phyloP scores from a whole-genome alignment of 2,888 invertebrate genomes.

The Argyra leucocephala region DNA sequence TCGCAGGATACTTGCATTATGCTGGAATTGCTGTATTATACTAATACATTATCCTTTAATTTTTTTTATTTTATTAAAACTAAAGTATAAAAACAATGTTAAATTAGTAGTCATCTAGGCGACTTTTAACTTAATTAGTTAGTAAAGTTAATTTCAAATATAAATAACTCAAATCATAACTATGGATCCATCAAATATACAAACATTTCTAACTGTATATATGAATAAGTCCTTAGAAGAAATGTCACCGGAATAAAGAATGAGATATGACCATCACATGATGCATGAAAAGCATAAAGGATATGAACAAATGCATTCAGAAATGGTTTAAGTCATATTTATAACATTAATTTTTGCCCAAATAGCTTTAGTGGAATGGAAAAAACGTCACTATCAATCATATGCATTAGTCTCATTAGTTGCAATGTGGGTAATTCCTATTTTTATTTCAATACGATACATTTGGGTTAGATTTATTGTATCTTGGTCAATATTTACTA shows the following conservation, averaged over 20 bases:
- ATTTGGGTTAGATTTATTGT: conserved; percentile 84
- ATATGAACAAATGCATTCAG: conserved; percentile 96
- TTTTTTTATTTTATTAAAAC: background rate
- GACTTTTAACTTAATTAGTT: background rate
- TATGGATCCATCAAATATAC: background rate
- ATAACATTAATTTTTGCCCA: conserved; percentile 82
- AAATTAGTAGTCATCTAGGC: background rate
- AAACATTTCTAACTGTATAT: conserved; percentile 41
- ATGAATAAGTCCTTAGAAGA: conserved; percentile 60
- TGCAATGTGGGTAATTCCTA: conserved; percentile 93
- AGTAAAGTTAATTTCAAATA: background rate
- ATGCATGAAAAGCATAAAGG: conserved; percentile 79
- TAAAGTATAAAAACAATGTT: background rate
- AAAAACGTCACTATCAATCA: conserved; percentile 83
- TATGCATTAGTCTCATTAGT: conserved; percentile 83
- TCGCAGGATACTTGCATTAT: too few species aligned
- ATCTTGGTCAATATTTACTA: conserved; percentile 83
- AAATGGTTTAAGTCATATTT: conserved; percentile 90
- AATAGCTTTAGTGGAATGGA: conserved; percentile 89
- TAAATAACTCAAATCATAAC: background rate
- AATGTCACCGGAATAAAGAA: conserved; percentile 65
- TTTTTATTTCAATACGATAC: conserved; percentile 50
- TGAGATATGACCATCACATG: conserved; percentile 72
- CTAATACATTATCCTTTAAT: background rate
- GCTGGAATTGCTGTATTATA: too few species aligned